Evolutionary conservation across 2,888 invertebrate genomes (phyloP).

Genomic region (Apodemia duryi): DNA sequence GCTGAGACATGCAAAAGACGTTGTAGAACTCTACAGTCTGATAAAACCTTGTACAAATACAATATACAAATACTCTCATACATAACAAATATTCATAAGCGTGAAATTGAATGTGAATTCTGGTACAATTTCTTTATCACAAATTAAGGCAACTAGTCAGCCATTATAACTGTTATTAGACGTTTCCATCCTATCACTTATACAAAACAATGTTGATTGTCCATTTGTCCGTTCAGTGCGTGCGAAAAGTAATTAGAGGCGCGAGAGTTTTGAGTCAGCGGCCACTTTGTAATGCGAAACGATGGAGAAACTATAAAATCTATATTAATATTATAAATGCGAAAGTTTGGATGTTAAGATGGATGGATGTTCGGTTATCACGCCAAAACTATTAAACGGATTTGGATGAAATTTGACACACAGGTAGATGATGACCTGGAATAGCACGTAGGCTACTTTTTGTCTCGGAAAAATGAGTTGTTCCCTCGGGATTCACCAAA

Average conservation of each 20-base stretch:
- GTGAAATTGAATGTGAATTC: slow-evolving; percentile 1
- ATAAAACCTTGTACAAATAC: too few species aligned
- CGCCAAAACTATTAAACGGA: too few species aligned
- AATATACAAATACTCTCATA: background rate
- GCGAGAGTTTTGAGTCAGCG: slow-evolving; percentile 1
- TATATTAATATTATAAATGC: background rate
- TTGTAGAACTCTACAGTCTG: background rate
- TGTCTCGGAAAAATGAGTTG: too few species aligned
- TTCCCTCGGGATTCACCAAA: too few species aligned
- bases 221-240: slow-evolving; percentile 16
- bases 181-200: slow-evolving; percentile 14
- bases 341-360: too few species aligned
- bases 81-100: background rate
- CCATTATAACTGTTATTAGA: slow-evolving; percentile 12
- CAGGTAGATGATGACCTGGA: too few species aligned
- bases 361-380: too few species aligned
- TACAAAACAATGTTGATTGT: slow-evolving; percentile 15
- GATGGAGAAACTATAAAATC: background rate
- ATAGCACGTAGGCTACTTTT: too few species aligned
- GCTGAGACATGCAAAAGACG: background rate
- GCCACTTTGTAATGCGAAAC: background rate
- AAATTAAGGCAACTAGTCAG: slow-evolving; percentile 12
- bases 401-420: too few species aligned
- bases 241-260: slow-evolving; percentile 15
- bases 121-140: slow-evolving; percentile 3